These are phyloP conservation scores for Thalassophryne amazonica DNA, from an alignment of 2,797 vertebrate species.

Conservation along the genomic window DNA sequence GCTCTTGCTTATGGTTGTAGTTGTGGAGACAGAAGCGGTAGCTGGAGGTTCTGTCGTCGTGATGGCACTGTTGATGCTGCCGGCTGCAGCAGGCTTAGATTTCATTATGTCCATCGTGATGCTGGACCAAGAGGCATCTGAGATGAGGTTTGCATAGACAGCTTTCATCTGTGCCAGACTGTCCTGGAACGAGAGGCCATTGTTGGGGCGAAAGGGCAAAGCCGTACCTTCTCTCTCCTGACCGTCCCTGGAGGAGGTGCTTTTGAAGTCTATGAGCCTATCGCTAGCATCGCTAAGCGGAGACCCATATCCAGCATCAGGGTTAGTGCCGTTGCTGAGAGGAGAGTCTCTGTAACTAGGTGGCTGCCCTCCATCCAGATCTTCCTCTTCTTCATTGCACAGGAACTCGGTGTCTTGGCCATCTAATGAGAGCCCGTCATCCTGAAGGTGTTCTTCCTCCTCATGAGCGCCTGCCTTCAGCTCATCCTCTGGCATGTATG, in stretches of 20 bases:
- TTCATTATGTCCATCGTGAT: constrained; percentile 90
- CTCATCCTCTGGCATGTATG: constrained; percentile 98
- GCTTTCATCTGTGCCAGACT: constrained; percentile 99
- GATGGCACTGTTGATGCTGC: constrained; percentile 74
- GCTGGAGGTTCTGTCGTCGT: constrained; percentile 50
- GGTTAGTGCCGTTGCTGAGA: constrained; percentile 94
- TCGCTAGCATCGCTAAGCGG: constrained; percentile 96
- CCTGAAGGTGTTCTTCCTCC: constrained; percentile 87
- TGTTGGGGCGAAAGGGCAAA: constrained; percentile 75
- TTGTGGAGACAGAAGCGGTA: constrained; percentile 58
- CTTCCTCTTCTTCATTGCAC: constrained; percentile 86
- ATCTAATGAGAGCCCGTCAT: constrained; percentile 90
- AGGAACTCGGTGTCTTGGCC: constrained; percentile 90
- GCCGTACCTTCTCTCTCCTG: constrained; percentile 84
- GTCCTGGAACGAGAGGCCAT: constrained; percentile 90
- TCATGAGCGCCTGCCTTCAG: constrained; percentile 90
- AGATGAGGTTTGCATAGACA: constrained; percentile 97
- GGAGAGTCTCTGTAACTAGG: constrained; percentile 96
- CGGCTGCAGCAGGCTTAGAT: constrained; percentile 84
- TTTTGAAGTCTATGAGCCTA: constrained; percentile 91
- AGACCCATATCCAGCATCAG: constrained; percentile 93
- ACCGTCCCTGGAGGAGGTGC: constrained; percentile 88
- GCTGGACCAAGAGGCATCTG: constrained; percentile 97
- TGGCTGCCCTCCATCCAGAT: constrained; percentile 86
- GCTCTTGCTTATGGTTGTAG: constrained; percentile 73